A percentile compares a stretch with the other conserved stretches of the same genome.
Evolutionary conservation across 2,888 invertebrate species (phyloP).

Genomic region (Diaphora mendica): DNA sequence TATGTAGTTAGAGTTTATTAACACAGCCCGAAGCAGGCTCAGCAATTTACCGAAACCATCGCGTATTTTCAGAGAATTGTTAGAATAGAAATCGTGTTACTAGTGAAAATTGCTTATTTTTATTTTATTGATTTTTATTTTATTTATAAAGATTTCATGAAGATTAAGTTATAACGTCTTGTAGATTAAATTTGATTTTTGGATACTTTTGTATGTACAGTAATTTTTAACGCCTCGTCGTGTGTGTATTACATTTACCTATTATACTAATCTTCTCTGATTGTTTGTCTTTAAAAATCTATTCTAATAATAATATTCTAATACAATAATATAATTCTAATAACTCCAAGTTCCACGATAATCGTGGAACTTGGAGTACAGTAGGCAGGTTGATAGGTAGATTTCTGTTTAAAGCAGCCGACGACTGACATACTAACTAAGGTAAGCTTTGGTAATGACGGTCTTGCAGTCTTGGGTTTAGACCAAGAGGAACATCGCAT

Average conservation of each 20-base stretch:
- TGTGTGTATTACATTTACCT: neutral
- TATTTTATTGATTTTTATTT: no score
- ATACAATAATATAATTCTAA: no score
- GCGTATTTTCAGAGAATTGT: no score
- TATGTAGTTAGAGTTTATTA: slow-evolving; percentile 28
- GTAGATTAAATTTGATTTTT: neutral
- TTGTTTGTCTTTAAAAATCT: neutral
- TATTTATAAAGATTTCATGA: neutral
- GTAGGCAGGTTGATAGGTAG: neutral
- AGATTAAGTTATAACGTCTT: neutral
- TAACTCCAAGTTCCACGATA: no score
- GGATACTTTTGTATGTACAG: neutral
- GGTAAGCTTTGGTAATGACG: no score
- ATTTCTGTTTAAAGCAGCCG: neutral
- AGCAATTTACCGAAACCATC: no score
- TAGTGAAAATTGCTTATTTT: no score
- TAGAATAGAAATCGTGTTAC: no score
- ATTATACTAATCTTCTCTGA: neutral
- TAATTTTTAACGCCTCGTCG: neutral
- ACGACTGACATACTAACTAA: neutral
- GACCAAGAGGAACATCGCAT: no score
- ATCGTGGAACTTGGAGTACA: neutral
- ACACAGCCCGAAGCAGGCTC: no score
- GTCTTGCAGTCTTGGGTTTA: no score
- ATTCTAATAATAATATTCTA: no score